Evolutionary conservation across 2,888 invertebrate species (phyloP), one percentile per base, ranked within the genome.

Genomic region (Perizoma affinitatum): DNA sequence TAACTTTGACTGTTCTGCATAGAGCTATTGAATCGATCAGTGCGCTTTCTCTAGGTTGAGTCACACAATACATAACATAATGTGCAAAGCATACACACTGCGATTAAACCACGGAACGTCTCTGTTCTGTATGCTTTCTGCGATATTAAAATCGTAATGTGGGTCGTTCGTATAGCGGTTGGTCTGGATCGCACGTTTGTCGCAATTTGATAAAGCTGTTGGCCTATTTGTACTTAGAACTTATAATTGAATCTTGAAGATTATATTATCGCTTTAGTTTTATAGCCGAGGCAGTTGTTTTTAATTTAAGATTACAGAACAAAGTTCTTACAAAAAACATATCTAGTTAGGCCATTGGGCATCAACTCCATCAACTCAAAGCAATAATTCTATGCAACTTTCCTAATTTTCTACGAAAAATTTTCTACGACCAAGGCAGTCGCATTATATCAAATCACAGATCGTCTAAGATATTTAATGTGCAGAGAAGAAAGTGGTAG

Each of bases 21-120:
- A 5, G 43, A 4, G 33, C 46, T 51, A 51, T 6, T 45, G 50
- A 51, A 47, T 51, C 38, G 34, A 56, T 56, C 8, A 3, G 52
- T 44, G 41, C 58, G 59, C 67, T 67, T 65, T 67, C 65, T 63
- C 61, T 54, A 41, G 49, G 42, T 51, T 40, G 54, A 53, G 36
- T 56, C 56, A 43, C 52, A 10, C 53, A 10, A 36, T 34, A 54
- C 43, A 41, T 46, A 34, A 46, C 11, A 7, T 58, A 65, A 59
- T 61, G 61, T 61, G 58, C 57, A 54, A 46, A 51, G 53, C 58
- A 56, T 61, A 55, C 58, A 49, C 48, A 6, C 5, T 0, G 5
- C 63, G 54, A 62, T 51, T 51, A 48, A 55, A 53, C 45, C 47
- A 49, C 54, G 54, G 22, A 65, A 48, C 56, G 54, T 53, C 58